Evolutionary conservation across 2,888 invertebrate genomes (phyloP), one percentile per base, ranked within the genome.

Genomic region (Lysandra coridon): DNA sequence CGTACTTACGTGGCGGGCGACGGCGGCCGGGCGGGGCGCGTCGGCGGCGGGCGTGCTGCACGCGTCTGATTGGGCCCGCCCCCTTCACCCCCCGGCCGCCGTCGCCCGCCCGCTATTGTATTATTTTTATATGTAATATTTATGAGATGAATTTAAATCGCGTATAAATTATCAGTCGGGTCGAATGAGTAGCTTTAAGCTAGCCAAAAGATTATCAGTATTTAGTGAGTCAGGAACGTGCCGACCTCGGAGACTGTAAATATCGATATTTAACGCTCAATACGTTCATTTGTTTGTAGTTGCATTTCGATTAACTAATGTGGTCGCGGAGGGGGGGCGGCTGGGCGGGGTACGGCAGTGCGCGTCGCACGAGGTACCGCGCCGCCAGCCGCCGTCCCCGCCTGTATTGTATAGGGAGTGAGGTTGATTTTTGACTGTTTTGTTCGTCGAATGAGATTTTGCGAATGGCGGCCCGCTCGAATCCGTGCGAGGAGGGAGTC

Each of bases 331-430:
- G 69, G 12, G 69, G 69, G 33, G 69, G 69, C 69, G 69, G 69
- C 69, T 69, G 33, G 33, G 69, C 33, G 77, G 73, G 76, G 78
- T 78, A 69, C 75, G 69, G 69, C 69, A 69, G 69, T 69, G 74
- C 74, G 14, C 4, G 57, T 12, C 73, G 79, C 78, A 74, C 73
- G 53, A 53, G 76, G 76, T 76, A 94, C 86, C 87, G 83, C 85
- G 83, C 86, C 83, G 87, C 84, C 89, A 93, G 92, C 88, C 84
- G 86, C 81, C 83, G 83, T 80, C 79, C 83, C 84, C 85, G 86
- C 84, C 84, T 90, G 90, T 91, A 90, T 88, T 87, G 90, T 90
- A 91, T 91, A 90, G 88, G 57, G 77, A 37, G 82, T 90, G 90
- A 89, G 90, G 81, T 88, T 87, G 80, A 85, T 88, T 88, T 87